These are phyloP conservation scores for Eurystomus glaucurus DNA, from an alignment of 2,797 vertebrate species.

Conservation along the genomic window DNA sequence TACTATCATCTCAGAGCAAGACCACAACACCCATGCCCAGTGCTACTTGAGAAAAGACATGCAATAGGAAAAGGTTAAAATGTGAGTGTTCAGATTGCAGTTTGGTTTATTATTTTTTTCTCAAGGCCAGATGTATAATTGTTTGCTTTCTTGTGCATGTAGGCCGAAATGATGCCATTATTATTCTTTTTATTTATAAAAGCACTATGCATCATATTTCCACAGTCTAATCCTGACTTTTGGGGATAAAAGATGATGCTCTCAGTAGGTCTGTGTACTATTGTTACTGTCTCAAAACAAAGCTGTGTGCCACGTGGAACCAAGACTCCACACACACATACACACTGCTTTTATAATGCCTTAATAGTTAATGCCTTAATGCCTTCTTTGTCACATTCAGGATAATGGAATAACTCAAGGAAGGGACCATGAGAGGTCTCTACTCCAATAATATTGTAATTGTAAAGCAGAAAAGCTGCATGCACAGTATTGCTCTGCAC, in stretches of 20 bases:
- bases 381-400: background rate
- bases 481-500: background rate
- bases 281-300: background rate
- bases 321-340: background rate
- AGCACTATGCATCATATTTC: background rate
- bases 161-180: background rate
- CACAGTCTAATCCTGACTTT: background rate
- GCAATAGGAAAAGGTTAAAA: background rate
- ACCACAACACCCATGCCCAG: background rate
- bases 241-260: background rate
- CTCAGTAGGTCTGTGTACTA: background rate
- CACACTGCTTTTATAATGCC: background rate
- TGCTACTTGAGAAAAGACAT: background rate
- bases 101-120: background rate
- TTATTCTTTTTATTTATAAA: background rate
- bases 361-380: no score
- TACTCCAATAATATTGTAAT: background rate
- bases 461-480: background rate
- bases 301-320: background rate
- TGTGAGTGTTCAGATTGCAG: background rate
- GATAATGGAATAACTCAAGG: background rate
- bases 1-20: background rate
- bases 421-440: background rate
- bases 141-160: background rate
- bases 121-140: background rate